Evolutionary conservation across 2,113 vertebrate species (phyloP).

Genomic region (Corydoras maculifer): DNA sequence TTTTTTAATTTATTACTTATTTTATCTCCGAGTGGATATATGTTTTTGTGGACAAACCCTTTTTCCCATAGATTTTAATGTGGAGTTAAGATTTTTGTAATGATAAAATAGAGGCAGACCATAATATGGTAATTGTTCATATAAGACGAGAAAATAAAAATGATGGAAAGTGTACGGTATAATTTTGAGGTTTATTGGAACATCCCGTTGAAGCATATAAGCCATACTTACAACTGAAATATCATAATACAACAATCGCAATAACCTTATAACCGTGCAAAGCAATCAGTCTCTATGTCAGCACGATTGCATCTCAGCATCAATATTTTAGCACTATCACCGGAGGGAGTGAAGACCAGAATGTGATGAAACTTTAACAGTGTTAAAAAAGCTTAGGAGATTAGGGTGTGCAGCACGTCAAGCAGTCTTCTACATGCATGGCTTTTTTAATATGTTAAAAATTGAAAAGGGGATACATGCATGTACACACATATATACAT

Average conservation of each 20-base stretch:
- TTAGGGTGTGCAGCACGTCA: background rate
- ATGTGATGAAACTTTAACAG: conserved; percentile 58
- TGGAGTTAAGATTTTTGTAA: too few relatives aligned
- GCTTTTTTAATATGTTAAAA: too few relatives aligned
- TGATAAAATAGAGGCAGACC: too few relatives aligned
- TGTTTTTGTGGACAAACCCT: too few relatives aligned
- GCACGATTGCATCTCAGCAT: conserved; percentile 52
- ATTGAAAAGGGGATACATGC: too few relatives aligned
- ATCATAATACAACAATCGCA: conserved; percentile 20
- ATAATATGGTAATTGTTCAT: too few relatives aligned
- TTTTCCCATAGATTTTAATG: too few relatives aligned
- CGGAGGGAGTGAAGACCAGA: conserved; percentile 53
- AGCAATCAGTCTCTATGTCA: conserved; percentile 42
- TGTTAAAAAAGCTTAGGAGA: conserved; percentile 51
- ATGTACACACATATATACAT: too few relatives aligned
- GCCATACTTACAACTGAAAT: conserved; percentile 22
- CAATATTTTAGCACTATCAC: conserved; percentile 62
- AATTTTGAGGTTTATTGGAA: conserved; percentile 2
- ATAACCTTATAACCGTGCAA: conserved; percentile 44
- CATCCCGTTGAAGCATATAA: conserved; percentile 8
- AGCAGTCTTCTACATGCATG: too few relatives aligned
- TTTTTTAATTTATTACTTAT: too few relatives aligned
- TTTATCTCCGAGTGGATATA: too few relatives aligned
- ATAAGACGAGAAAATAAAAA: background rate
- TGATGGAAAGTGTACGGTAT: conserved; percentile 1